phyloP scores from a whole-genome alignment of 2,797 vertebrate species.

The Gila robusta region DNA sequence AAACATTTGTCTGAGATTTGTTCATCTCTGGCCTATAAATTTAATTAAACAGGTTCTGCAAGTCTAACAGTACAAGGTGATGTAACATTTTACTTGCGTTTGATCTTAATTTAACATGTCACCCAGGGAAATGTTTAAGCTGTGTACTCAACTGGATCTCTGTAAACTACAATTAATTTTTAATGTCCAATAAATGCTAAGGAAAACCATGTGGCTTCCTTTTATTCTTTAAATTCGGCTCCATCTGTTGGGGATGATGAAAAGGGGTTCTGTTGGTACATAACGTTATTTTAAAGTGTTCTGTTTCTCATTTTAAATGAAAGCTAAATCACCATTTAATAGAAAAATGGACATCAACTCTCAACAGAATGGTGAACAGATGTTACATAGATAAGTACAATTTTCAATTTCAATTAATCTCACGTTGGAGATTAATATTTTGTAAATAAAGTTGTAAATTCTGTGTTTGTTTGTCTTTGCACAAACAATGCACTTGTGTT shows the following conservation, averaged over 20 bases:
- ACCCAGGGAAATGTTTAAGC: conserved; percentile 18
- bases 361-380: not conserved
- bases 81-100: conserved; percentile 12
- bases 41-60: conserved; percentile 2
- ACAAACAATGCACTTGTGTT: too few relatives aligned
- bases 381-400: not conserved
- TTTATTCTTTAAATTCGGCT: not conserved
- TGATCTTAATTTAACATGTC: conserved; percentile 30
- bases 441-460: too few relatives aligned
- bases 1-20: conserved; percentile 3
- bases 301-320: not conserved
- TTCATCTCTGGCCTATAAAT: not conserved
- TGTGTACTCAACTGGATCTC: conserved; percentile 13
- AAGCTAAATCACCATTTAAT: not conserved
- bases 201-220: not conserved
- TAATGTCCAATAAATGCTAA: conserved; percentile 11
- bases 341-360: not conserved
- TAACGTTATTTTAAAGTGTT: not conserved
- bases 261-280: not conserved
- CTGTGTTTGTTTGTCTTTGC: too few relatives aligned
- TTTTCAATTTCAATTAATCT: too few relatives aligned
- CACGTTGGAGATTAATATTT: too few relatives aligned
- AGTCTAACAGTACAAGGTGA: conserved; percentile 11
- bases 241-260: not conserved
- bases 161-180: conserved; percentile 5